Evolutionary conservation across 2,113 vertebrate species (phyloP).

Genomic region (Neolamprologus sp.): DNA sequence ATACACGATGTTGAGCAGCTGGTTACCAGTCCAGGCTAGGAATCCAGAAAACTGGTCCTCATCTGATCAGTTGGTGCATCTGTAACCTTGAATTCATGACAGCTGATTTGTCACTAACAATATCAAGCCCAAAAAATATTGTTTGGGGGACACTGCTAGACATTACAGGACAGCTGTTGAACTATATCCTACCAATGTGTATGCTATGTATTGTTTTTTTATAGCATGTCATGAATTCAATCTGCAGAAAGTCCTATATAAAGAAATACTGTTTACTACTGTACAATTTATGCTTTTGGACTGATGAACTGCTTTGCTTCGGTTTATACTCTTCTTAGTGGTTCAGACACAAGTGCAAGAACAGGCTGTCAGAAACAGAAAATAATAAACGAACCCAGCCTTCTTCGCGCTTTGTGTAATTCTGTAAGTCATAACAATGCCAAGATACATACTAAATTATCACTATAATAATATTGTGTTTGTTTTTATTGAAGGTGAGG

Average conservation of each 20-base stretch:
- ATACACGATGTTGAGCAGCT: neutral
- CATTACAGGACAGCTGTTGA: neutral
- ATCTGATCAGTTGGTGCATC: neutral
- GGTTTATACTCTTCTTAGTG: neutral
- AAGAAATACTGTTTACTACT: neutral
- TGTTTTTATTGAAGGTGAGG: slow-evolving; percentile 79
- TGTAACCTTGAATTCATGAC: neutral
- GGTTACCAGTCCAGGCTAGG: neutral
- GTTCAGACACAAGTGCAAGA: neutral
- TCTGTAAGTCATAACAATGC: neutral
- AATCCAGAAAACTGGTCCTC: neutral
- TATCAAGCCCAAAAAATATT: neutral
- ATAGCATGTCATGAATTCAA: neutral
- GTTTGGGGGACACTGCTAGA: neutral
- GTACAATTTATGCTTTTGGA: neutral
- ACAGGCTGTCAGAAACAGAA: neutral
- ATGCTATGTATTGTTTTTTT: neutral
- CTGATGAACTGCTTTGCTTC: neutral
- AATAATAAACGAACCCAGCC: neutral
- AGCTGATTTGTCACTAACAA: neutral
- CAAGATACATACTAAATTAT: neutral
- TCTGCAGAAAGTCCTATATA: neutral
- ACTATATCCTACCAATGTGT: neutral
- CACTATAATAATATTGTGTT: neutral
- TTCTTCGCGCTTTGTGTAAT: neutral